phyloP scores from a whole-genome alignment of 2,797 vertebrate species.

The Prunella strophiata region DNA sequence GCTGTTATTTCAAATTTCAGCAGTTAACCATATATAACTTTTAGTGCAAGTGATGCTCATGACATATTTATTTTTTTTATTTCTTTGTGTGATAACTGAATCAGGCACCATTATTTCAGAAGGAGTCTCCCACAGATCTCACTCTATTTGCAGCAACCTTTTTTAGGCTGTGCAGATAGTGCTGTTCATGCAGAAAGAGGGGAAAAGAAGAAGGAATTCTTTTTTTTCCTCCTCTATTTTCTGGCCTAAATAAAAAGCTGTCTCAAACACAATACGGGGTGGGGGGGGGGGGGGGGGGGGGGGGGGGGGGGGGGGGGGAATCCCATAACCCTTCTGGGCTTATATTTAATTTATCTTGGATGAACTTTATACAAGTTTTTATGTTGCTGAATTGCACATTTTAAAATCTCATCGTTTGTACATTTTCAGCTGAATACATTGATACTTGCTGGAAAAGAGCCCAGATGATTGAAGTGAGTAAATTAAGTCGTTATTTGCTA shows the following conservation, averaged over 20 bases:
- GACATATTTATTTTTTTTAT: neutral
- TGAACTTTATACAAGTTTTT: neutral
- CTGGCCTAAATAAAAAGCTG: neutral
- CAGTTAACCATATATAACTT: neutral
- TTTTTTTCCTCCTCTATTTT: neutral
- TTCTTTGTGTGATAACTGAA: neutral
- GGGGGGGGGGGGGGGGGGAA: fast-evolving
- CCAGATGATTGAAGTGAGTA: neutral
- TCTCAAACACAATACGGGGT: neutral
- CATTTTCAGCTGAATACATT: neutral
- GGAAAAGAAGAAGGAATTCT: neutral
- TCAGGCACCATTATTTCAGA: neutral
- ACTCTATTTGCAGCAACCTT: neutral
- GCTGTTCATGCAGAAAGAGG: neutral
- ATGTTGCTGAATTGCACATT: neutral
- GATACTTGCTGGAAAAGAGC: neutral
- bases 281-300: too few relatives aligned
- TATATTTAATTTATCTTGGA: neutral
- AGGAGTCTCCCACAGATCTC: neutral
- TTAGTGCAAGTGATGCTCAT: neutral
- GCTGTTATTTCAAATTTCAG: neutral
- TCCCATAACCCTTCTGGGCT: neutral
- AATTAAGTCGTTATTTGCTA: neutral
- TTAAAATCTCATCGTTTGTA: neutral
- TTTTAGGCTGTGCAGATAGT: neutral